phyloP scores from a whole-genome alignment of 2,113 vertebrate genomes.

The Pollachius pollachius region DNA sequence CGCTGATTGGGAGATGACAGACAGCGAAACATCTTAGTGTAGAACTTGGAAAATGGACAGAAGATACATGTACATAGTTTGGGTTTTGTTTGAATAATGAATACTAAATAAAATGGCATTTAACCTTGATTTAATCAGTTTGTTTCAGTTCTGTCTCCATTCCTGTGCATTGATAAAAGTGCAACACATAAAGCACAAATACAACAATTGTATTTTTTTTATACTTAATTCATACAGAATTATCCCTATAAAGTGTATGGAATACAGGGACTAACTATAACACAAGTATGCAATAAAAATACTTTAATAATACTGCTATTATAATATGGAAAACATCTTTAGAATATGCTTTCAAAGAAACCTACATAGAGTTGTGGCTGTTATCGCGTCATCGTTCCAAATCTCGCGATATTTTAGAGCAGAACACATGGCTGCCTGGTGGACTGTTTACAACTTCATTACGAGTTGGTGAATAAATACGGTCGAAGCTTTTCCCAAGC shows the following conservation, averaged over 20 bases:
- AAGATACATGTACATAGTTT: constrained; percentile 76
- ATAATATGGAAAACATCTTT: no score
- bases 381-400: not conserved
- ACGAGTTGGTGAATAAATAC: constrained; percentile 22
- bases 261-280: no score
- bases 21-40: no score
- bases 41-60: constrained; percentile 43
- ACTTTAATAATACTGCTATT: no score
- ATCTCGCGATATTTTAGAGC: constrained; percentile 44
- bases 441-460: constrained; percentile 12
- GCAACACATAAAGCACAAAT: no score
- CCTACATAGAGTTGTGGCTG: no score
- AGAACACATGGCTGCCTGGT: constrained; percentile 56
- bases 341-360: no score
- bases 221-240: no score
- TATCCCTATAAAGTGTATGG: no score
- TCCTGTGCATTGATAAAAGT: no score
- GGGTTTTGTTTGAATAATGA: constrained; percentile 74
- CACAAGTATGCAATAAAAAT: no score
- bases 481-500: not conserved
- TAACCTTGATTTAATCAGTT: constrained; percentile 36
- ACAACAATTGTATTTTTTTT: no score
- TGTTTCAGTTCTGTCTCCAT: not conserved
- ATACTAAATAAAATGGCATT: constrained; percentile 71
- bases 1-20: constrained; percentile 40